Base-by-base conservation (phyloP, 2,888 invertebrate genomes). In the Phytoseiulus persimilis region DNA sequence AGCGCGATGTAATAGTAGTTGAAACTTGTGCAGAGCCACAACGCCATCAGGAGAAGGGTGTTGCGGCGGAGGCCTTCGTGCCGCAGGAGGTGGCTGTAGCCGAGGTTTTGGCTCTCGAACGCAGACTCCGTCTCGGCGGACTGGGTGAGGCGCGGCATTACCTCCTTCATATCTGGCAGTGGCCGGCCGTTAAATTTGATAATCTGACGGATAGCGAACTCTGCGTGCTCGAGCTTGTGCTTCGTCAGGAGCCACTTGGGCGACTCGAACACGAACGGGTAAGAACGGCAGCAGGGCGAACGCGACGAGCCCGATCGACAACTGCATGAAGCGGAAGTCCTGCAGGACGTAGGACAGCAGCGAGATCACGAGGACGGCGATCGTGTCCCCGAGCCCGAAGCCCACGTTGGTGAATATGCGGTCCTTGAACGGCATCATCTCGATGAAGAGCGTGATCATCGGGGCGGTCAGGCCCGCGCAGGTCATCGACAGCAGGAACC, bases 231-330 rank as follows among this genome's bases (percentile, higher is more conserved):
- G 83, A 83, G 83, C 28, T 33, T 0, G 11, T 87, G 87, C 18
- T 87, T 87, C 23, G 87, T 33, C 14, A 33, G 14, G 1, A 87
- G 39, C 87, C 87, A 31, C 18, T 87, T 87, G 33, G 87, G 33
- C 31, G 87, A 87, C 33, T 87, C 87, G 84, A 84, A 31, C 84
- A 84, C 84, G 31, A 84, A 84, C 18, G n/a, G 84, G 84, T 3
- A 84, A 84, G 33, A 84, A 31, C 28, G 84, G 84, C 23, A 84
- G 31, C 31, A 84, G 31, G 9, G 23, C 23, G 84, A 31, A 31
- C 32, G 84, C 84, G 32, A 84, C 84, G 84, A 84, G 84, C 31
- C 31, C 84, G 33, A 31, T 31, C 31, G 84, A 84, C 23, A 31
- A 33, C 31, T 84, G 84, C 84, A 31, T 84, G 33, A 84, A 84